These are phyloP conservation scores for Amblyopsis rosae DNA, from an alignment of 2,113 vertebrate species.

Conservation along the genomic window DNA sequence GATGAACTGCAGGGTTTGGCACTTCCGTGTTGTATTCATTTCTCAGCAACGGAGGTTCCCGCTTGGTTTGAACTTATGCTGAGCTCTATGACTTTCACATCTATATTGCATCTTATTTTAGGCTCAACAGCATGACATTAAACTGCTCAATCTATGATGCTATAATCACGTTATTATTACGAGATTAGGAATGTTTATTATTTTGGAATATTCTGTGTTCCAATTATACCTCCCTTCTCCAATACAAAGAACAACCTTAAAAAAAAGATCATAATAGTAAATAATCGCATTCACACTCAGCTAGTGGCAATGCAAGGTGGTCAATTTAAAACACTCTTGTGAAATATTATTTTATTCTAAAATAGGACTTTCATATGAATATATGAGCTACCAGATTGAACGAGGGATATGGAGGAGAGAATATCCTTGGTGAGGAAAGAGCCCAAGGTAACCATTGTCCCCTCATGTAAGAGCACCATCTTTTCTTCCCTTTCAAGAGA, in stretches of 20 bases:
- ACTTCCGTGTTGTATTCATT: too few relatives aligned
- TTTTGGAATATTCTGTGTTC: too few relatives aligned
- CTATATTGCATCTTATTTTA: too few relatives aligned
- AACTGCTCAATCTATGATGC: too few relatives aligned
- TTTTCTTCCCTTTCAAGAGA: conserved; percentile 58
- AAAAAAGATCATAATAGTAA: conserved; percentile 2
- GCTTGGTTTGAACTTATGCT: too few relatives aligned
- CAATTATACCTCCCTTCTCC: not conserved
- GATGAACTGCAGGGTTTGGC: too few relatives aligned
- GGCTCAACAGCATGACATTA: too few relatives aligned
- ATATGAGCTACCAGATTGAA: conserved; percentile 37
- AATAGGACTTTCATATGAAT: conserved; percentile 43
- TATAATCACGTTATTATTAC: too few relatives aligned
- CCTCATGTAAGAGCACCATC: conserved; percentile 54
- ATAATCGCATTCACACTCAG: conserved; percentile 4
- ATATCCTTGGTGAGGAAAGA: conserved; percentile 43
- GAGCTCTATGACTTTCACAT: too few relatives aligned
- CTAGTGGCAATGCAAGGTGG: conserved; percentile 27
- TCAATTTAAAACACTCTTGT: conserved; percentile 36
- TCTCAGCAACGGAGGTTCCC: too few relatives aligned
- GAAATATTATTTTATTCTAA: conserved; percentile 44
- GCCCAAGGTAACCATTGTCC: conserved; percentile 58
- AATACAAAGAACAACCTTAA: not conserved
- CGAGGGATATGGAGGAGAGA: conserved; percentile 13
- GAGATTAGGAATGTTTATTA: too few relatives aligned